Evolutionary conservation across 1,140 invertebrate genomes (phyloP).

Genomic region (Trichonephila inaurata): DNA sequence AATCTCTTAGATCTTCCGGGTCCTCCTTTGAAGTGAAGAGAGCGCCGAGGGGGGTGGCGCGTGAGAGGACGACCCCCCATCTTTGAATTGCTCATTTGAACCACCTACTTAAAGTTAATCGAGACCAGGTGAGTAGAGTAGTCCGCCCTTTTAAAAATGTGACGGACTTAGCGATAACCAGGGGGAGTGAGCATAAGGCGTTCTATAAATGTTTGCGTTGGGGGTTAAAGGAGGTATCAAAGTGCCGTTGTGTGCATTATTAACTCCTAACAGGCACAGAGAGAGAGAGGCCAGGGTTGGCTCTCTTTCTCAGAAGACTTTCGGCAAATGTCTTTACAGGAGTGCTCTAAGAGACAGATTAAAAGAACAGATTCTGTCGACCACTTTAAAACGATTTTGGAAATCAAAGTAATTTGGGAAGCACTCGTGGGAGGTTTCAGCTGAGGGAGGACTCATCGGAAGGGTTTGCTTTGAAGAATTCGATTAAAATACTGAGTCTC

Average conservation of each 20-base stretch:
- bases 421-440: neutral
- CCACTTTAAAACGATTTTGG: constrained; percentile 62
- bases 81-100: constrained; percentile 66
- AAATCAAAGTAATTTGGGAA: constrained; percentile 57
- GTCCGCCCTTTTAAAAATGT: constrained; percentile 58
- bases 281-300: neutral
- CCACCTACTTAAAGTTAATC: constrained; percentile 67
- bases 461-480: constrained; percentile 62
- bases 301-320: constrained; percentile 8
- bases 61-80: neutral
- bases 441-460: neutral
- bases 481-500: constrained; percentile 39
- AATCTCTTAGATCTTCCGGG: constrained; percentile 53
- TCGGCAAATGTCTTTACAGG: constrained; percentile 9
- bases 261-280: constrained; percentile 18
- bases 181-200: neutral
- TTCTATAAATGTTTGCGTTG: constrained; percentile 44
- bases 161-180: constrained; percentile 56
- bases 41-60: neutral
- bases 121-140: constrained; percentile 15
- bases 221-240: constrained; percentile 31
- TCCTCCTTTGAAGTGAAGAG: constrained; percentile 54
- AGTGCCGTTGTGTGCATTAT: constrained; percentile 38
- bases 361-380: constrained; percentile 50
- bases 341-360: constrained; percentile 41